Evolutionary conservation across 2,113 vertebrate species (phyloP), one percentile per base, ranked within the genome.

Genomic region (Xenotilapia caudafasciata): DNA sequence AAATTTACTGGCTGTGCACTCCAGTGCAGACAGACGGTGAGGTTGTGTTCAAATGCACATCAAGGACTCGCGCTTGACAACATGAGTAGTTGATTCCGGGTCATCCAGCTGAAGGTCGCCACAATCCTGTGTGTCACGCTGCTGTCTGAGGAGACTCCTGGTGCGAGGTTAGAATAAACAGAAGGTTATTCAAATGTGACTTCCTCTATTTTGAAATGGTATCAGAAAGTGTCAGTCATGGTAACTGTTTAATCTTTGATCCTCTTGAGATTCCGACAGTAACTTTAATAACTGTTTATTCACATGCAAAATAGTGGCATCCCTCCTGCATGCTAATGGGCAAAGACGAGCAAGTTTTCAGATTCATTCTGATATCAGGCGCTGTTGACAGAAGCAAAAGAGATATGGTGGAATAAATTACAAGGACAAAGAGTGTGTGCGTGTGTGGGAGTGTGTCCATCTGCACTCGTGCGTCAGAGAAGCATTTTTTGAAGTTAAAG

Each of bases 251-350:
- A 88, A 86, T 90, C 75, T 86, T 14, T 86, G 90, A 93, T 93
- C 88, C 90, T 86, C 75, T 89, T 9, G 4, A 89, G 88, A 91
- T 85, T 75, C 54, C 14, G 45, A 9, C 42, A 53, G 83, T 84
- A n/a, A 89, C 91, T 92, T 87, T 91, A 89, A 93, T 87, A 82
- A 82, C 81, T 62, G 83, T 90, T 93, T 82, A 92, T 94, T 91
- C 89, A 42, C 80, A 92, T 90, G 90, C 90, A 92, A 87, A 91
- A 86, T 13, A 53, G 23, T 1, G 40, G 12, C 2, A 47, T 77
- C 81, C 31, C 89, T 40, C 7, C 89, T 79, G 92, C 80, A 92
- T 93, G 82, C 86, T 90, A 89, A 95, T 89, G 5, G 35, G 10
- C 12, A 4, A 60, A 86, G 86, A 75, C 79, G 19, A 70, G 83